Base-by-base conservation (phyloP, 2,888 invertebrate genomes). In the Atethmia centrago region DNA sequence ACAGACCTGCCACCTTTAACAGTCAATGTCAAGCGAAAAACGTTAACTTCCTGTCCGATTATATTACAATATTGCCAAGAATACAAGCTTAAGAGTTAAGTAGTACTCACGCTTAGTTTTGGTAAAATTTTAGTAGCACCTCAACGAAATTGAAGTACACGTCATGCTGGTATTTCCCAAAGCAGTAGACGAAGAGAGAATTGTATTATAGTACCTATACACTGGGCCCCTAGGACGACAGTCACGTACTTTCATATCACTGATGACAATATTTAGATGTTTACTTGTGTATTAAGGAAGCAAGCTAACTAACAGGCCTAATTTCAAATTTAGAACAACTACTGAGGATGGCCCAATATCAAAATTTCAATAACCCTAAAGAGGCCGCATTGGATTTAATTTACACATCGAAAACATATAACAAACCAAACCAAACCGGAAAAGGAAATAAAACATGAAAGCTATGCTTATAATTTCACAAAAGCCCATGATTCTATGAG, bases 401-500 rank as follows among this genome's bases (percentile, higher is more conserved):
- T 31, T 45, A 28, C 56, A 25, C n/a, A 49, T 42, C 49, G 8
- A 66, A 67, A 68, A 68, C 55, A 36, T 36, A 36, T 36, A 36
- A 36, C 36, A 36, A 36, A 36, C 36, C 2, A 36, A 36, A 36
- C 36, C 36, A 36, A 3, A 36, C 64, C 70, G 77, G 61, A 62
- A 47, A 31, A 21, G 14, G n/a, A 56, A 73, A 65, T 67, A 65
- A 78, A 73, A 66, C 65, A 67, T 45, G 47, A 77, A 56, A 70
- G 66, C 70, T 61, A 67, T 42, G 40, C 45, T 79, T 31, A 83
- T 71, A 80, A 68, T 58, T 76, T 68, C 40, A 69, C 71, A 76
- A 83, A 79, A 80, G 49, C 62, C 55, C 16, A 67, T 61, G 75
- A 31, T 56, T 58, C 58, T 53, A 51, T 80, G 81, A 71, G 59